Conservation (phyloP, 2,888 invertebrate genomes). For the Litoditis marina region DNA sequence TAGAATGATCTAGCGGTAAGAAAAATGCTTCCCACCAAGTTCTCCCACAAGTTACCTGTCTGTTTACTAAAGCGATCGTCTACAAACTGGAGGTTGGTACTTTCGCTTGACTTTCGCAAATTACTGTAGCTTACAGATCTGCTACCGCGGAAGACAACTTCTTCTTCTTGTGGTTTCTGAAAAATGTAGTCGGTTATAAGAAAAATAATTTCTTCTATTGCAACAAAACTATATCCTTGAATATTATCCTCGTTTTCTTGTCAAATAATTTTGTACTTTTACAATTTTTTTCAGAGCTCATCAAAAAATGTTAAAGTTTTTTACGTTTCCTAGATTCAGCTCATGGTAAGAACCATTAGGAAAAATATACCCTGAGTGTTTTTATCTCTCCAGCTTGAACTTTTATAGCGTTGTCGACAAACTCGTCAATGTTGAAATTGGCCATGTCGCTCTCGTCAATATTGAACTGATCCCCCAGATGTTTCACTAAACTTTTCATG, state of each 20-base stretch:
- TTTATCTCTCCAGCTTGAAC: conserved; percentile 50
- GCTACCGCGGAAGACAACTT: background rate
- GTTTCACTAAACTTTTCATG: conserved; percentile 54
- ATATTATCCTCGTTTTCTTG: no score
- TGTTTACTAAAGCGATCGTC: conserved; percentile 4
- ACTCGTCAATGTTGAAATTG: conserved; percentile 51
- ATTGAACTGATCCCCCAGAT: conserved; percentile 58
- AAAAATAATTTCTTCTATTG: background rate
- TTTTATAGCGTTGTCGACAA: conserved; percentile 59
- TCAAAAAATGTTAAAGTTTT: no score
- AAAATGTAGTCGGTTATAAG: background rate
- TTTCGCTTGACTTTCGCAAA: conserved; percentile 7
- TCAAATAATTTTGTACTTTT: no score
- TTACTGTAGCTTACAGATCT: conserved; percentile 12
- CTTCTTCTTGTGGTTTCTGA: background rate
- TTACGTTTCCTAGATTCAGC: no score
- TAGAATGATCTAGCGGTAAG: no score
- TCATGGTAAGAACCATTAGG: no score
- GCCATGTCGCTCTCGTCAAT: conserved; percentile 48
- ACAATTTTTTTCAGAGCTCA: no score
- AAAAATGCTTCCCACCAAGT: no score
- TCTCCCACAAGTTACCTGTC: background rate
- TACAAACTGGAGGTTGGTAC: conserved; percentile 6
- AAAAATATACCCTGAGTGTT: conserved; percentile 25
- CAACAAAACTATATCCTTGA: background rate